Evolutionary conservation across 2,888 invertebrate genomes (phyloP).

Genomic region (Heliconius hortense): DNA sequence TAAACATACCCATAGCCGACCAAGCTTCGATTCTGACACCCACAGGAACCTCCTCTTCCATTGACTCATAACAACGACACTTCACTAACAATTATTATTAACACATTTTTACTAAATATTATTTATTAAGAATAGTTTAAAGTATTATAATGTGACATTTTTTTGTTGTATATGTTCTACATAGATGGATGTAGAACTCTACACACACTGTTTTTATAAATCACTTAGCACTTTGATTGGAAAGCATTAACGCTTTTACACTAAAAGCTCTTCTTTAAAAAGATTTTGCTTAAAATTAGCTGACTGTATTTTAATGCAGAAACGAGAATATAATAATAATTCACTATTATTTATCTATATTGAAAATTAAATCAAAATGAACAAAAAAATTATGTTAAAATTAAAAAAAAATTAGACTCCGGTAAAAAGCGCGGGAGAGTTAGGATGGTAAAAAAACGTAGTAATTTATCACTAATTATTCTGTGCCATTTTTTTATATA

Average conservation of each 20-base stretch:
- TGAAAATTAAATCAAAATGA: neutral
- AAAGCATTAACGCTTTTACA: too few species aligned
- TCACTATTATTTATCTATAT: neutral
- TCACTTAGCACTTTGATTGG: too few species aligned
- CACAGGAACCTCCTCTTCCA: slow-evolving; percentile 68
- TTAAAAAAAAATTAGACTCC: too few species aligned
- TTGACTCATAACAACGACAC: slow-evolving; percentile 60
- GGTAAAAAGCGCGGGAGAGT: too few species aligned
- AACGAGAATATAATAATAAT: too few species aligned
- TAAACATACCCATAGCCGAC: slow-evolving; percentile 67
- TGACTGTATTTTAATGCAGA: too few species aligned
- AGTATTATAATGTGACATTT: neutral
- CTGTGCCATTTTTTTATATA: too few species aligned
- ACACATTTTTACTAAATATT: neutral
- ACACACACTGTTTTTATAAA: neutral
- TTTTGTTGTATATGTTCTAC: neutral
- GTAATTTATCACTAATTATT: too few species aligned
- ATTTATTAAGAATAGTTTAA: neutral
- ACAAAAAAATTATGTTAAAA: neutral
- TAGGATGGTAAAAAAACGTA: too few species aligned
- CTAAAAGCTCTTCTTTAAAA: too few species aligned
- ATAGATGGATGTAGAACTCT: neutral
- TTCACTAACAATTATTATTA: slow-evolving; percentile 26
- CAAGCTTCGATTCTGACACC: slow-evolving; percentile 63
- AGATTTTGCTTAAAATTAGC: too few species aligned